Conservation (phyloP, 2,113 vertebrate genomes). For the Brachypodius melanocephalos region DNA sequence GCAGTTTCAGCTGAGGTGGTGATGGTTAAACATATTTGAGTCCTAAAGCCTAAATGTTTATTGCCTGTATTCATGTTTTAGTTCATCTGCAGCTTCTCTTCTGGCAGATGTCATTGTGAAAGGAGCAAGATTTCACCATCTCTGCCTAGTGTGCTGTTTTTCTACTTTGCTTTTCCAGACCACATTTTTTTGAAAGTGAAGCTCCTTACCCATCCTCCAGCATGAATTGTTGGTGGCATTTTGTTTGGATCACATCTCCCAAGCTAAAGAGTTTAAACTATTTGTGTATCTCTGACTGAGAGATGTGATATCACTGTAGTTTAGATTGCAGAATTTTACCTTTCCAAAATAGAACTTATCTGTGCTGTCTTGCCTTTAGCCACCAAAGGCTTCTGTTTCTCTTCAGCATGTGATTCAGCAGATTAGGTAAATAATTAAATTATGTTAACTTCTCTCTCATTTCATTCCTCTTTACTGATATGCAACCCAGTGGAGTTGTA, state of each 20-base stretch:
- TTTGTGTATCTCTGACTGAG: background rate
- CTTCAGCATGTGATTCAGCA: background rate
- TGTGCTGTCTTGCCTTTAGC: background rate
- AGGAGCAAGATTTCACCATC: background rate
- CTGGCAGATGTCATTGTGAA: background rate
- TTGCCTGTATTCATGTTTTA: background rate
- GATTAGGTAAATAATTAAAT: background rate
- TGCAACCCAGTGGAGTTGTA: background rate
- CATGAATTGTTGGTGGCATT: background rate
- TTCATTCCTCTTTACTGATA: background rate
- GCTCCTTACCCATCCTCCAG: background rate
- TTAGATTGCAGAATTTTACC: background rate
- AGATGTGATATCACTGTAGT: background rate
- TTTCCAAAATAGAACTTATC: background rate
- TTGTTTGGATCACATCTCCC: background rate
- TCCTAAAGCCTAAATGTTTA: background rate
- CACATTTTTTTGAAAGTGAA: background rate
- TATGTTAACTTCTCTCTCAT: background rate
- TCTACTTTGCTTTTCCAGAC: background rate
- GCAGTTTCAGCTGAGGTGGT: background rate
- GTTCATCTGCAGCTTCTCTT: background rate
- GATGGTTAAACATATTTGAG: background rate
- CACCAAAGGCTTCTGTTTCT: background rate
- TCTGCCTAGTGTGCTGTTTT: background rate
- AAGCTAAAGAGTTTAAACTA: background rate